Evolutionary conservation across 2,113 vertebrate genomes (phyloP), one percentile per base, ranked within the genome.

Genomic region (Lasiurus borealis): DNA sequence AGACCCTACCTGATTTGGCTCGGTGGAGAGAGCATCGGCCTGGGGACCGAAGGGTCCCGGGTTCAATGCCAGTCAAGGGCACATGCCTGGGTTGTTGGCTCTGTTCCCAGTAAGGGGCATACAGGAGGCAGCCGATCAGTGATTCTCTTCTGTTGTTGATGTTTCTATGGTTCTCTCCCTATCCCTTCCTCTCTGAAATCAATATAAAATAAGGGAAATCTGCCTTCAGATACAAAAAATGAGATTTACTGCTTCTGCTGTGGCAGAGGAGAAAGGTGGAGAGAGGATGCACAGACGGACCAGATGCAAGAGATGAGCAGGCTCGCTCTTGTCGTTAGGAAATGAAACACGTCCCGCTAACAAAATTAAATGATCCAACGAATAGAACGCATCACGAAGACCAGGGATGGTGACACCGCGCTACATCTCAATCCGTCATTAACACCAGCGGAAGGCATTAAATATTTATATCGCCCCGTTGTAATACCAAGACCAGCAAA

Each of bases 311-410:
- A 96, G 83, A 97, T 89, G 57, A 96, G 64, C n/a, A 90, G 48
- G 75, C 59, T 96, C 90, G 94, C 87, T 94, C 97, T 97, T 96
- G 95, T 96, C 95, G 95, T 97, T 97, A 97, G 95, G 69, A 98
- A 97, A 97, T 97, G 93, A 97, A 97, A 96, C 91, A 96, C 75
- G 73, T 96, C 95, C 97, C 72, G 91, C 96, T n/a, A 96, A 98
- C 95, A 97, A 97, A 98, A 97, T 95, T 96, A 97, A 98, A 97
- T 97, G 97, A 98, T 96, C 89, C 94, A 95, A 96, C 97, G 96
- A 96, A 97, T 93, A 97, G 96, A 97, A 96, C 94, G 96, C 85
- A 92, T 97, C 97, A 85, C 73, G 36, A 86, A 98, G 90, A 97
- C 97, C 91, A 97, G 83, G 80, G 96, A 96, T 95, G 95, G 96